Base-by-base conservation (phyloP, 2,797 vertebrate genomes). In the Aldrovandia affinis region DNA sequence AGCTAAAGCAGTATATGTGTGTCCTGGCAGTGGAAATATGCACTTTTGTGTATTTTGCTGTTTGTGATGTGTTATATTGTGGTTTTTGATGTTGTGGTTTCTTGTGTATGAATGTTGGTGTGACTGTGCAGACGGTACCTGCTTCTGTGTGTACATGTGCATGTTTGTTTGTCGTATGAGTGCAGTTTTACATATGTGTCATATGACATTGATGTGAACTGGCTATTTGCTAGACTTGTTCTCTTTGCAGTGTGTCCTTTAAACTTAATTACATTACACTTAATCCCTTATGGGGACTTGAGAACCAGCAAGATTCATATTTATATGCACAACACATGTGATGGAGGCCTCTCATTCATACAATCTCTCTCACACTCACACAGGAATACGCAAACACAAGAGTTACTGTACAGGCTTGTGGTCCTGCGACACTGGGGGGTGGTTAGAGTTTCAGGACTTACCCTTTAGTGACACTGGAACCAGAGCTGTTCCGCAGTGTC, bases 171-270 rank as follows among this genome's bases (percentile, higher is more conserved):
- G 33, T 78, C 30, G 22, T 63, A 52, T 61, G 22, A 82, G 42
- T 55, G 36, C 20, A 18, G 42, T 6, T 68, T 28, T 77, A 7
- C 52, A 30, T 30, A 3, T 78, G 25, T 39, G 54, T 82, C 82
- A 25, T 54, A 44, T 65, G 47, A 15, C 30, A 80, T n/a, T 44
- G 54, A 63, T 80, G 33, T 54, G 59, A 80, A 52, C 28, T 83
- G 82, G 70, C 36, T n/a, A 50, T 77, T 42, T 81, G 75, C 44
- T 52, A 68, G 52, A 78, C 75, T 83, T 81, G 77, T 88, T 83
- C 63, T 81, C 68, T 84, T 81, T 83, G 18, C 75, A 65, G 85
- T 33, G 82, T 88, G 86, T 85, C 87, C 86, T 87, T 87, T 81
- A 82, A 83, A 80, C 77, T 81, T 75, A 86, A 84, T 80, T 78